These are phyloP conservation scores for Alviniconcha strummeri DNA, from an alignment of 2,888 invertebrate species.

Conservation along the genomic window DNA sequence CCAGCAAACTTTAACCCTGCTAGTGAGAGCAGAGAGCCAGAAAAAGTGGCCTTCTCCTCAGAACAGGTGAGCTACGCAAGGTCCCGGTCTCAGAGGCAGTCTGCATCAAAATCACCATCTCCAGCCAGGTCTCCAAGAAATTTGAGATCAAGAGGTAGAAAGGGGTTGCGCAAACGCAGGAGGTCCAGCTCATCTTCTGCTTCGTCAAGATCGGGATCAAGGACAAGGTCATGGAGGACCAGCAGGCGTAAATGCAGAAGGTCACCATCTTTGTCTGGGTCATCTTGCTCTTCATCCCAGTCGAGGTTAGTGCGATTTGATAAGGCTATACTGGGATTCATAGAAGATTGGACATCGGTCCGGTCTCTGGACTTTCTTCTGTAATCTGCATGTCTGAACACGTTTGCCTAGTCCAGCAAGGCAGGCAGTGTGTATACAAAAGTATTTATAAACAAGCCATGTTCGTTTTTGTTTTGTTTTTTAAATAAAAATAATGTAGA, in stretches of 20 bases:
- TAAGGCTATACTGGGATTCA: no score
- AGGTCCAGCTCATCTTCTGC: conserved; percentile 30
- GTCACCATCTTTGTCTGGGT: conserved; percentile 39
- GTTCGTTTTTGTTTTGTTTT: no score
- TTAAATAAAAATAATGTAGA: no score
- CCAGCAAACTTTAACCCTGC: conserved; percentile 3
- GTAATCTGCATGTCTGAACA: no score
- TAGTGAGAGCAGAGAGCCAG: background rate
- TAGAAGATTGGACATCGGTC: no score
- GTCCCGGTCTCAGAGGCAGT: conserved; percentile 14
- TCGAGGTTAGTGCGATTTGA: no score
- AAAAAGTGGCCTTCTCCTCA: background rate
- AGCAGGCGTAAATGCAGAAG: conserved; percentile 30
- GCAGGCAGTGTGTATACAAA: no score
- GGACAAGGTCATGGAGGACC: conserved; percentile 34
- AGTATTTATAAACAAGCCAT: no score
- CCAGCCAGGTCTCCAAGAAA: conserved; percentile 29
- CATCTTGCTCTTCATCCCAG: conserved; percentile 37
- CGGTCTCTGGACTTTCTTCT: no score
- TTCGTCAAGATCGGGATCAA: conserved; percentile 46
- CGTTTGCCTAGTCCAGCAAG: no score
- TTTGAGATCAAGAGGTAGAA: conserved; percentile 37
- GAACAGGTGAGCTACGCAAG: background rate
- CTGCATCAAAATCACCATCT: conserved; percentile 43
- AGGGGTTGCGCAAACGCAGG: background rate